Evolutionary conservation across 2,797 vertebrate species (phyloP), one percentile per base, ranked within the genome.

Genomic region (Orientallactaga sibirica): DNA sequence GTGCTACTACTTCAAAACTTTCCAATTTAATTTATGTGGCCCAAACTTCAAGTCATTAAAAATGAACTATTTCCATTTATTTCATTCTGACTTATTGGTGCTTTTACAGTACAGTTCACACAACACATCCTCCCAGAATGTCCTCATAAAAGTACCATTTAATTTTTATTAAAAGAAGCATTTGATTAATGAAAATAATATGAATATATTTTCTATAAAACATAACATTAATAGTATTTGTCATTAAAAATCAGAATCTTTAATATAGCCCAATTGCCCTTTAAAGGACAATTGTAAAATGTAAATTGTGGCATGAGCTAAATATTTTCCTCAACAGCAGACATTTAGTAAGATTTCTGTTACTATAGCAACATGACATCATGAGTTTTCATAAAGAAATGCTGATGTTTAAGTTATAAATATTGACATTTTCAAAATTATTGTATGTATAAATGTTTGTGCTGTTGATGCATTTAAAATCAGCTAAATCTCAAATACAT

Each of bases 171-270:
- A 90, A 95, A 93, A 83, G 62, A 78, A 22, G 3, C 16, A 52
- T 5, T 75, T 84, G 52, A 91, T 86, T 73, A 96, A 92, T 86
- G 48, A 88, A 94, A 89, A 92, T 92, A 58, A 70, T 74, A 87
- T 74, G 43, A 85, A 73, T 52, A 15, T 86, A 66, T 86, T 76
- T 95, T 86, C 86, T 77, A 18, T 88, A 33, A 85, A 90, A 18
- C 25, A 2, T 68, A 71, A 68, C 85, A 66, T 78, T 93, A 73
- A 73, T 70, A 67, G 27, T 48, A 88, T 43, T 33, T 68, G 52
- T 70, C 76, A 68, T 80, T 76, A 61, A 43, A 73, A 86, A 81
- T 89, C 25, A 68, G 41, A 88, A 66, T 88, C 29, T 79, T 88
- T 76, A 74, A 87, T 87, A 79, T 43, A 74, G 14, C 75, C 20